A percentile compares a stretch with the other conserved stretches of the same genome.
Conservation (phyloP, 2,888 invertebrate genomes). For the Lampropteryx suffumata region DNA sequence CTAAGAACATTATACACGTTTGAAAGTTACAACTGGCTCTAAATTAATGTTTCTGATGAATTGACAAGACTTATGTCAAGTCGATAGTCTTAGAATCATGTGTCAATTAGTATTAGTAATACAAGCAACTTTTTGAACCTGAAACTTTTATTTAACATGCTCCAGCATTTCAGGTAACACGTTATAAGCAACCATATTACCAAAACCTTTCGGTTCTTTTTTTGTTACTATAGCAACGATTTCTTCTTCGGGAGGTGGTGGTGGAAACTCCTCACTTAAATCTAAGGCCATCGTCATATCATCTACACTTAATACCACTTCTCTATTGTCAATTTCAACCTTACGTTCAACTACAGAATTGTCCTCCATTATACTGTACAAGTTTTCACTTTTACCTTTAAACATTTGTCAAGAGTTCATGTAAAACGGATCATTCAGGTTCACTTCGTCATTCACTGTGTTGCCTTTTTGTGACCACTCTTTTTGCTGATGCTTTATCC, state of each 20-base stretch:
- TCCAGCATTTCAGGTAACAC: conserved; percentile 78
- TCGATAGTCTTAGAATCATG: too few species aligned
- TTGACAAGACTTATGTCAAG: too few species aligned
- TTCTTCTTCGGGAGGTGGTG: conserved; percentile 73
- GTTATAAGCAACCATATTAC: conserved; percentile 80
- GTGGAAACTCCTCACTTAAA: conserved; percentile 62
- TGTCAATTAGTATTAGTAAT: too few species aligned
- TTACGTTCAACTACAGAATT: conserved; percentile 70
- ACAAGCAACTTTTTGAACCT: too few species aligned
- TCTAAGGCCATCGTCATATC: conserved; percentile 69
- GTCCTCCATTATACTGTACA: conserved; percentile 83
- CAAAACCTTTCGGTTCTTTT: conserved; percentile 75
- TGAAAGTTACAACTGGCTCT: too few species aligned
- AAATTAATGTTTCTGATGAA: too few species aligned
- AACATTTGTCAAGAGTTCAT: conserved; percentile 90
- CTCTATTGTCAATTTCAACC: conserved; percentile 77
- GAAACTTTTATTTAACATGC: too few species aligned
- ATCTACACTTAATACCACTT: conserved; percentile 77
- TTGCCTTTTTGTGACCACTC: conserved; percentile 84
- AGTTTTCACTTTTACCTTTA: conserved; percentile 78
- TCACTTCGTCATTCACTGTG: conserved; percentile 86
- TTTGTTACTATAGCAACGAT: conserved; percentile 79
- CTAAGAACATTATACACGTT: too few species aligned
- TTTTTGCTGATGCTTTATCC: conserved; percentile 88
- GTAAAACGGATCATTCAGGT: conserved; percentile 85